phyloP scores from a whole-genome alignment of 2,888 invertebrate species.

The Macrosoma leucophasiata region DNA sequence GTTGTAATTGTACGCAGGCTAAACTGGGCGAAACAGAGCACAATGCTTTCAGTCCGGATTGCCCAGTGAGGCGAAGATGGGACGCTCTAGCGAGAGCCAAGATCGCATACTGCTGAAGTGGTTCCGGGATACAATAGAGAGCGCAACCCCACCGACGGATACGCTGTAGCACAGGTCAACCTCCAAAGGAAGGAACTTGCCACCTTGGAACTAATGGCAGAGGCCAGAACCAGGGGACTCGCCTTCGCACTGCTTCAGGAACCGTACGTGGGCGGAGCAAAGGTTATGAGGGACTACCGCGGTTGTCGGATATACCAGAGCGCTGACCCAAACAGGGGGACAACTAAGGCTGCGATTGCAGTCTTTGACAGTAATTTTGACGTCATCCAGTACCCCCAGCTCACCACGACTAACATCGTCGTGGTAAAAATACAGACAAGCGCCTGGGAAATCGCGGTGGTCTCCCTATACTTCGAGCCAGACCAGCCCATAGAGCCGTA shows the following conservation, averaged over 20 bases:
- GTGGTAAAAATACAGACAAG: conserved; percentile 9
- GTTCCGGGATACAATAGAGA: no score
- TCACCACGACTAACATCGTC: conserved; percentile 25
- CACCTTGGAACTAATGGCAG: neutral
- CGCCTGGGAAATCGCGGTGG: neutral
- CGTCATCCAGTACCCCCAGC: conserved; percentile 23
- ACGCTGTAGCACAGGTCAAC: neutral
- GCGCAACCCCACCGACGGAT: no score
- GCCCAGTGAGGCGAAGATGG: no score
- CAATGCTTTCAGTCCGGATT: no score
- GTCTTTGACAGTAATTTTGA: conserved; percentile 20
- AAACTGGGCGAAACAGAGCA: no score
- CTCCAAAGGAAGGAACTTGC: neutral
- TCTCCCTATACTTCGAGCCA: neutral
- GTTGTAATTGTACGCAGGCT: no score
- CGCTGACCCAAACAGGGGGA: conserved; percentile 20
- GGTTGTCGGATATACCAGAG: neutral
- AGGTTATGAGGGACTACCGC: neutral
- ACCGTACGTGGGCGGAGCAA: neutral
- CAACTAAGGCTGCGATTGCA: conserved; percentile 26
- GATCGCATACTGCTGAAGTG: no score
- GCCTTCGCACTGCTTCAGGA: neutral
- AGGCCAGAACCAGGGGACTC: neutral
- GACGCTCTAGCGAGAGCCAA: no score
- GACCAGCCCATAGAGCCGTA: neutral